A percentile compares a stretch with the other conserved stretches of the same genome.
phyloP scores from a whole-genome alignment of 1,140 invertebrate genomes.

The Penaeus indicus region DNA sequence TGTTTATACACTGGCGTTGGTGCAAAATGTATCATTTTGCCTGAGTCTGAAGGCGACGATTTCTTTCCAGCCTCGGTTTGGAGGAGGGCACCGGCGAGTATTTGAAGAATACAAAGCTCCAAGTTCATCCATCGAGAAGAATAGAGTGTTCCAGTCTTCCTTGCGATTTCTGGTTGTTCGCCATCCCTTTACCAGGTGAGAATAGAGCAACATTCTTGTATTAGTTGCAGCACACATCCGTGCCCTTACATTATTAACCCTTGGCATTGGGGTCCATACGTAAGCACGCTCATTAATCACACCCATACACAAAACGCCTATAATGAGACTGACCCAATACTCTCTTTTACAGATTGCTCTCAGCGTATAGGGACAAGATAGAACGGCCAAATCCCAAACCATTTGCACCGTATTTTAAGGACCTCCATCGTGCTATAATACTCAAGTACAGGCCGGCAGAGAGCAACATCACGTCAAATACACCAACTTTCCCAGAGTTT shows the following conservation, averaged over 20 bases:
- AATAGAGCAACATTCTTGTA: not conserved
- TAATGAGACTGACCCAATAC: no score
- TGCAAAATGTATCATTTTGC: not conserved
- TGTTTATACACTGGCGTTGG: no score
- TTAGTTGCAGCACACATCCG: no score
- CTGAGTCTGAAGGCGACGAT: not conserved
- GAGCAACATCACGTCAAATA: not conserved
- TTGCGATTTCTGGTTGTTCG: conserved; percentile 43
- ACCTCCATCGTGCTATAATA: conserved; percentile 34
- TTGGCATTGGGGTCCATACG: no score
- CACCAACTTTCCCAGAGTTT: conserved; percentile 46
- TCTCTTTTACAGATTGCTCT: conserved; percentile 17
- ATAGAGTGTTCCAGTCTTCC: conserved; percentile 1
- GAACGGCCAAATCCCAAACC: conserved; percentile 30
- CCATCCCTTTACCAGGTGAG: conserved; percentile 40
- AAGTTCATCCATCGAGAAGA: not conserved
- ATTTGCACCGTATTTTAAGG: conserved; percentile 39
- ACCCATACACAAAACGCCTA: no score
- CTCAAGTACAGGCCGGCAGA: conserved; percentile 11
- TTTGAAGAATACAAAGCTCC: conserved; percentile 22
- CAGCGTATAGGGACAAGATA: conserved; percentile 42
- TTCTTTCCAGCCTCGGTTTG: conserved; percentile 32
- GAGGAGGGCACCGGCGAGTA: conserved; percentile 33
- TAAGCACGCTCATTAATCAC: no score
- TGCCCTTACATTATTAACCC: no score